Base-by-base conservation (phyloP, 2,888 invertebrate genomes). In the Venustoraphidia nigricollis region DNA sequence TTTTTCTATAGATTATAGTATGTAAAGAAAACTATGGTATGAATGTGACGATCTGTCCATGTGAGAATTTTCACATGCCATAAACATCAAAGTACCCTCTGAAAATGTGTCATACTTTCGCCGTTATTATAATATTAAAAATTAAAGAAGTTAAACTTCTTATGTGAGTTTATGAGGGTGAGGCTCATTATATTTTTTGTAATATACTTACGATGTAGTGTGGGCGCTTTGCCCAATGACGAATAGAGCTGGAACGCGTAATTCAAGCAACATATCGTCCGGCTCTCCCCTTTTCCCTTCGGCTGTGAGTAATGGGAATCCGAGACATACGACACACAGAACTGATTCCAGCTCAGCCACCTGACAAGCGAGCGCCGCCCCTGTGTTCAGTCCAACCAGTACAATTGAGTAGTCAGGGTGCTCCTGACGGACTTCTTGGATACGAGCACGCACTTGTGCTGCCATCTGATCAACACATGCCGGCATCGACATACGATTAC, bases 381-480 rank as follows among this genome's bases (percentile, higher is more conserved):
- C 86, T 36, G 81, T 75, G 59, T 83, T 81, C 62, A 85, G 82
- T 9, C 89, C 89, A 48, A 86, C 67, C n/a, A 89, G 66, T 50
- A 88, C 75, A 27, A 90, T 76, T 39, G 82, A 81, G 52, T 81
- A 72, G 41, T 75, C 76, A 3, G 81, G 77, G 60, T 75, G 78
- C 54, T 81, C 81, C 5, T 68, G 69, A 57, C 79, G 74, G 4
- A 83, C 63, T 62, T 88, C 85, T 54, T 78, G 74, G 41, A 89
- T 75, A 67, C 81, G 85, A 1, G 79, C 75, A 52, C 82, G 71
- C 0, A 83, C 79, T 9, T 81, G 68, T 13, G 76, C 73, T 35
- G 81, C 71, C 59, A 82, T 69, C 56, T 79, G 79, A 54, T 80
- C 81, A 8, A 79, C 67, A 54, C 75, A 73, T 51, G 70, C 66